A percentile compares a stretch with the other conserved stretches of the same genome.
Conservation (phyloP, 2,797 vertebrate species). For the Neostethus bicornis region DNA sequence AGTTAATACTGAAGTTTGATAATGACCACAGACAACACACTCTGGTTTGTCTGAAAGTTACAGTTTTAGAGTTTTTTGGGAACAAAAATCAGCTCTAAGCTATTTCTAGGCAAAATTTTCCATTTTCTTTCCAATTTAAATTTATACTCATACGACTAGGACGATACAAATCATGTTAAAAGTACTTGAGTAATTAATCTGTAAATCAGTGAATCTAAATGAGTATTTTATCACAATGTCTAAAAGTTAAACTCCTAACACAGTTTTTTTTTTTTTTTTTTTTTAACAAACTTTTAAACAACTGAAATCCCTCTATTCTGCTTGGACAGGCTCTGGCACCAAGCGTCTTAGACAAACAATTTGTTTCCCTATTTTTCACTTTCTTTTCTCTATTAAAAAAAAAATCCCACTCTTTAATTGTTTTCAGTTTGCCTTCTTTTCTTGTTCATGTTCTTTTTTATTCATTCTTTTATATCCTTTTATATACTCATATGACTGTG, state of each 20-base stretch:
- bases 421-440: neutral
- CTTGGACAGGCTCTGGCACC: too few relatives aligned
- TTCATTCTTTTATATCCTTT: conserved; percentile 28
- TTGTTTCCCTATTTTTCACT: too few relatives aligned
- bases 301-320: conserved; percentile 29
- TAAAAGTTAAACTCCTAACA: too few relatives aligned
- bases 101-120: too few relatives aligned
- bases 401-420: too few relatives aligned
- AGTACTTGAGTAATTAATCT: neutral
- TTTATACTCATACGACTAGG: too few relatives aligned
- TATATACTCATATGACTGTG: conserved; percentile 19
- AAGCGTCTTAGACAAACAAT: too few relatives aligned
- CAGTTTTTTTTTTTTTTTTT: too few relatives aligned
- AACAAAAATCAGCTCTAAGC: too few relatives aligned
- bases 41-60: too few relatives aligned
- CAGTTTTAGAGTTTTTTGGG: too few relatives aligned
- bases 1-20: neutral
- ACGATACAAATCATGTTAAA: neutral
- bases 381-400: neutral
- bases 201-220: neutral
- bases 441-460: neutral
- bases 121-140: neutral
- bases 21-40: too few relatives aligned
- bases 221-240: neutral
- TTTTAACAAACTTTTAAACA: neutral